phyloP scores from a whole-genome alignment of 23 tunicate species.

The Halocynthia roretzi region DNA sequence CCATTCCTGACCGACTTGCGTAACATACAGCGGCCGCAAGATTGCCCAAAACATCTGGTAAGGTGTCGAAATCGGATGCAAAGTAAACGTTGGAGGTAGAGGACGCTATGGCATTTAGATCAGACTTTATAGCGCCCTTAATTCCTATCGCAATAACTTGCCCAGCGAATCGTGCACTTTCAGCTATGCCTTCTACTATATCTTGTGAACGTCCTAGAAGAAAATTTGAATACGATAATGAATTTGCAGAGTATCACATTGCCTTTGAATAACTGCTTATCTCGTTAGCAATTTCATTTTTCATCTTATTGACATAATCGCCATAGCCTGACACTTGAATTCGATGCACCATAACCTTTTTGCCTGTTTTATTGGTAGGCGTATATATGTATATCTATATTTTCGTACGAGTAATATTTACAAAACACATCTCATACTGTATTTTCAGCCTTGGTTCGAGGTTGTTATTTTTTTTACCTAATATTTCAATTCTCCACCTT shows the following conservation, averaged over 20 bases:
- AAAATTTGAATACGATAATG: not conserved
- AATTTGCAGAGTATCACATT: not conserved
- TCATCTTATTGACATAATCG: not conserved
- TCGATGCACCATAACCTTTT: too few species aligned
- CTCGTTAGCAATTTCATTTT: not conserved
- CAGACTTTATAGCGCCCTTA: conserved; percentile 28
- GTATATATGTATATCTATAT: not conserved
- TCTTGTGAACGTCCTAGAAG: conserved; percentile 65
- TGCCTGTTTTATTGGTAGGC: not conserved
- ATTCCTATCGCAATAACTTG: conserved; percentile 81
- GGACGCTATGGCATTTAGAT: conserved; percentile 49
- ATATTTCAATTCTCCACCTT: too few species aligned
- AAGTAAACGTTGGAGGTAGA: conserved; percentile 31
- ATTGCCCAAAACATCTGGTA: conserved; percentile 21
- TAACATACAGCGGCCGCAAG: conserved; percentile 55
- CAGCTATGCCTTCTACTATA: conserved; percentile 32
- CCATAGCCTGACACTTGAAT: not conserved
- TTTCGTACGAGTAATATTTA: too few species aligned
- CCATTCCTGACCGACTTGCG: conserved; percentile 12
- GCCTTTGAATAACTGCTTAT: not conserved
- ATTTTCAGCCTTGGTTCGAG: too few species aligned
- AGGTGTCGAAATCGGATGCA: conserved; percentile 38
- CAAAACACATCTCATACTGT: too few species aligned
- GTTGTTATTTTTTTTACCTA: too few species aligned
- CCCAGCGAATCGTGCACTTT: conserved; percentile 10